Percentiles rank a stretch among this genome's conserved stretches.
These are phyloP conservation scores for Drosophila meridiana DNA, from an alignment of 2,888 invertebrate species.

Conservation along the genomic window DNA sequence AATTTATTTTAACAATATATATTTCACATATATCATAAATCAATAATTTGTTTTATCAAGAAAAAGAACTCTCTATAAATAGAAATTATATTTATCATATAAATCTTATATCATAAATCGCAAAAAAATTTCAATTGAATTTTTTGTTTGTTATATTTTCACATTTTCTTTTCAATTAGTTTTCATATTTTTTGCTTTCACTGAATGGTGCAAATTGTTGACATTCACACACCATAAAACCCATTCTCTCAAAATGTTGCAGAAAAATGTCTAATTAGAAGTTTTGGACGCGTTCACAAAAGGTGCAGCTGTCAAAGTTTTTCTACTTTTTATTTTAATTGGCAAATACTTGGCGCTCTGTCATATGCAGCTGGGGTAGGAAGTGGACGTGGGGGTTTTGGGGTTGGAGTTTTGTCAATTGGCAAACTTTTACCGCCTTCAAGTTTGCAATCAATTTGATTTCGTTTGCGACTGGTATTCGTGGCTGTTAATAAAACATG, in stretches of 20 bases:
- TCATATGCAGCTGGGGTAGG: slow-evolving; percentile 4
- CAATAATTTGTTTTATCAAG: no score
- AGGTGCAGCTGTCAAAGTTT: slow-evolving; percentile 52
- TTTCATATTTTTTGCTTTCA: not conserved
- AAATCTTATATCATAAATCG: no score
- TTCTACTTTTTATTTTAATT: slow-evolving; percentile 39
- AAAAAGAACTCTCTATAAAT: no score
- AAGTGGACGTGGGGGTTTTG: not conserved
- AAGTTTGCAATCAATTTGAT: slow-evolving; percentile 52
- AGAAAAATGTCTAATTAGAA: slow-evolving; percentile 49
- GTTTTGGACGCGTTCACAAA: slow-evolving; percentile 36
- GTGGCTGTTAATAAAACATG: slow-evolving; percentile 40
- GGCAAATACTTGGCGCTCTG: slow-evolving; percentile 41
- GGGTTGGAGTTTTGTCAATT: slow-evolving; percentile 34
- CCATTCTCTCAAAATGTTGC: slow-evolving; percentile 6
- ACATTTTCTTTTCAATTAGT: slow-evolving; percentile 1
- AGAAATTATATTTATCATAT: not conserved
- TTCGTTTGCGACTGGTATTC: slow-evolving; percentile 29
- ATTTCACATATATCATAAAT: no score
- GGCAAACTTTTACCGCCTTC: slow-evolving; percentile 39
- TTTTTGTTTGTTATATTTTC: not conserved
- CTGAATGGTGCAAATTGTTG: not conserved
- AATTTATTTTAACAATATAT: no score
- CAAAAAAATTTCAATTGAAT: not conserved
- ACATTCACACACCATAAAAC: slow-evolving; percentile 5